Evolutionary conservation across 2,888 invertebrate genomes (phyloP).

Genomic region (Antheraea yamamai): DNA sequence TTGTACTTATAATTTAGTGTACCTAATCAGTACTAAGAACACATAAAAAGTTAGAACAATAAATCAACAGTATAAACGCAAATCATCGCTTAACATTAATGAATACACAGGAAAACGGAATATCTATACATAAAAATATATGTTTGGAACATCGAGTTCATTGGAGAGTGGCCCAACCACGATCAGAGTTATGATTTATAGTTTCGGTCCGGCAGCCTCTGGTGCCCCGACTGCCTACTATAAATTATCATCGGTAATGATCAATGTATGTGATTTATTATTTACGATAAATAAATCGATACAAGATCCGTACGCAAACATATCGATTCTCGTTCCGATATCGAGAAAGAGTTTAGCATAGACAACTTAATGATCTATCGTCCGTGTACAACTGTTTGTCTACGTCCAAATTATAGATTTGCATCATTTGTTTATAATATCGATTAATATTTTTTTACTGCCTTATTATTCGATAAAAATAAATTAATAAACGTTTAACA

Average conservation of each 20-base stretch:
- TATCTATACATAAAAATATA: background rate
- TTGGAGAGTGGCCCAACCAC: slow-evolving; percentile 5
- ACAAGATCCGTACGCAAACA: slow-evolving; percentile 51
- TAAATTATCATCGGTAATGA: slow-evolving; percentile 78
- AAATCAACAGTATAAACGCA: background rate
- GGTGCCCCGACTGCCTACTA: slow-evolving; percentile 51
- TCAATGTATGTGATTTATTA: slow-evolving; percentile 72
- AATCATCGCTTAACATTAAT: background rate
- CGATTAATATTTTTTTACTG: slow-evolving; percentile 16
- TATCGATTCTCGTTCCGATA: slow-evolving; percentile 31
- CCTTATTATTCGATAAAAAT: background rate
- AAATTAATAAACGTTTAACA: background rate
- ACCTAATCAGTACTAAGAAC: background rate
- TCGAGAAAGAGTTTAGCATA: slow-evolving; percentile 25
- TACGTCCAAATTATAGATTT: slow-evolving; percentile 21
- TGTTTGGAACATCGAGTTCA: slow-evolving; percentile 1
- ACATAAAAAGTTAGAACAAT: background rate
- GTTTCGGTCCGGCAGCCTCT: slow-evolving; percentile 17
- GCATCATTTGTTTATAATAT: slow-evolving; percentile 18
- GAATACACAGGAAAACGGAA: background rate
- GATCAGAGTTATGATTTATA: slow-evolving; percentile 19
- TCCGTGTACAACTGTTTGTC: slow-evolving; percentile 16
- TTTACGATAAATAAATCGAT: slow-evolving; percentile 70
- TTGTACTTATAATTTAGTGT: background rate
- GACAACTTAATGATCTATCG: slow-evolving; percentile 24